Evolutionary conservation across 2,113 vertebrate species (phyloP).

Genomic region (Prietella phreatophila): DNA sequence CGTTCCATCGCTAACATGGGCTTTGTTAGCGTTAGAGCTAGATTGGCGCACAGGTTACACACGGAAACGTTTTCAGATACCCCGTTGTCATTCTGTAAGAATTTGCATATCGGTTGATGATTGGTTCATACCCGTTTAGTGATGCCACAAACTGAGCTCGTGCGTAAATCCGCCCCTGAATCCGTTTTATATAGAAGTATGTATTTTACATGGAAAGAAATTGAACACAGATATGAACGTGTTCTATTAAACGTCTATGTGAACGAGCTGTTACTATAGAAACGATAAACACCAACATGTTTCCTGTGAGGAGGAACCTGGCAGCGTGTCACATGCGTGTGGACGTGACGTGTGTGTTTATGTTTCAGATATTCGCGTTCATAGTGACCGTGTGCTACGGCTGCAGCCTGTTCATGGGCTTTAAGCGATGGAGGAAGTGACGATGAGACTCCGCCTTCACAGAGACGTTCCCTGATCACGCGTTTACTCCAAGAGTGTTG

Average conservation of each 20-base stretch:
- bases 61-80: background rate
- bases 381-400: slow-evolving; percentile 71
- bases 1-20: background rate
- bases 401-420: slow-evolving; percentile 76
- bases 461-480: slow-evolving; percentile 3
- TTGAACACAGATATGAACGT: no score
- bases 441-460: background rate
- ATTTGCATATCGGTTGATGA: background rate
- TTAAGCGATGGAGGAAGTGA: slow-evolving; percentile 73
- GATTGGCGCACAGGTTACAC: background rate
- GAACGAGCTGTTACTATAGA: background rate
- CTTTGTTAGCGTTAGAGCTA: background rate
- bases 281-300: background rate
- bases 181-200: no score
- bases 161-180: background rate
- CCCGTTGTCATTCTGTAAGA: background rate
- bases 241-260: background rate
- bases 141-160: background rate
- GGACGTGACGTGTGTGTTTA: background rate
- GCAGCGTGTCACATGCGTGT: background rate
- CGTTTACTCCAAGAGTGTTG: slow-evolving; percentile 5
- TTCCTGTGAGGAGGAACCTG: background rate
- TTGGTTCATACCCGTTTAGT: background rate
- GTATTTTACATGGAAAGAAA: no score
- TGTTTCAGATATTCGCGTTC: slow-evolving; percentile 71